phyloP scores from a whole-genome alignment of 1,140 invertebrate genomes.

The Orussus abietinus region DNA sequence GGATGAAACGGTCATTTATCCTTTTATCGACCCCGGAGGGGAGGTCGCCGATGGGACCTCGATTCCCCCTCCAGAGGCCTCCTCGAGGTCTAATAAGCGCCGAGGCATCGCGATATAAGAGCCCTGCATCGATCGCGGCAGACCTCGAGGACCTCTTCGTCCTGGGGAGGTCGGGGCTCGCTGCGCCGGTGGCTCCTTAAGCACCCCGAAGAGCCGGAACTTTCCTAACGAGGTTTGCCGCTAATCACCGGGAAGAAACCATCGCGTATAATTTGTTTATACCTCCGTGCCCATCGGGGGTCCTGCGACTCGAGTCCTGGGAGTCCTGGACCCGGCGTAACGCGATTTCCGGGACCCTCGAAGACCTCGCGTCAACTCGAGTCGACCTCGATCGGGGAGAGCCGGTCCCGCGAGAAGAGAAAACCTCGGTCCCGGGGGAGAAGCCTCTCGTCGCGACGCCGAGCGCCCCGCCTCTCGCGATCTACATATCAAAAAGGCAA shows the following conservation, averaged over 20 bases:
- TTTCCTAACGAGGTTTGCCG: slow-evolving; percentile 44
- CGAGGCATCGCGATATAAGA: no score
- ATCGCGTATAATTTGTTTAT: slow-evolving; percentile 49
- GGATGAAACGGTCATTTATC: slow-evolving; percentile 33
- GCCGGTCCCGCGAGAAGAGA: slow-evolving; percentile 18
- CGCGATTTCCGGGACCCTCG: slow-evolving; percentile 13
- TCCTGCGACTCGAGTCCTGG: no score
- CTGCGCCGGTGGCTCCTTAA: slow-evolving; percentile 9
- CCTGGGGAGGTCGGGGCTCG: slow-evolving; percentile 13
- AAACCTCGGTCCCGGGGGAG: slow-evolving; percentile 24
- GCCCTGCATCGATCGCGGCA: no score
- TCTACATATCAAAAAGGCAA: slow-evolving; percentile 58
- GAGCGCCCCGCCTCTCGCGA: slow-evolving; percentile 36
- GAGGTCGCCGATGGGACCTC: no score
- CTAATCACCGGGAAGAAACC: slow-evolving; percentile 46
- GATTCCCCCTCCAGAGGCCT: no score
- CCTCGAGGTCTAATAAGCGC: no score
- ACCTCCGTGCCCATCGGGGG: slow-evolving; percentile 32
- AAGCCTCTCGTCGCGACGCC: slow-evolving; percentile 32
- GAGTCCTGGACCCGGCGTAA: no score
- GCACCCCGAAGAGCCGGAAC: slow-evolving; percentile 30
- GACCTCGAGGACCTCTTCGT: no score
- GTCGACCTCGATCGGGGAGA: background rate
- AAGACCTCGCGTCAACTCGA: background rate
- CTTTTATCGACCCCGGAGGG: slow-evolving; percentile 21